Percentiles rank a stretch among this genome's conserved stretches.
Evolutionary conservation across 2,113 vertebrate species (phyloP).

Genomic region (Heptranchias perlo): DNA sequence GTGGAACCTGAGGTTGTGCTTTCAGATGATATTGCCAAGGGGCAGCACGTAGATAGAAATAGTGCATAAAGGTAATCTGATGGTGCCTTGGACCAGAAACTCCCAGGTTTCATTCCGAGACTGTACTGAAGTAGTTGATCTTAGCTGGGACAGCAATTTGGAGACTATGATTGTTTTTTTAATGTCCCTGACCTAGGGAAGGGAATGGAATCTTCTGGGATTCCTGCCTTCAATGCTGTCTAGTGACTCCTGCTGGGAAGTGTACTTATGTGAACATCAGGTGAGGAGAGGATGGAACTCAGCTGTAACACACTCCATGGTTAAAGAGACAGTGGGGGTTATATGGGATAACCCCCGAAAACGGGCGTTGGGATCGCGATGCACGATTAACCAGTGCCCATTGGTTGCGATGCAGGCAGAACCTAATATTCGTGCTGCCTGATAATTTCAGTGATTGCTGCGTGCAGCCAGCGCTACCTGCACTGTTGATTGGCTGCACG

Average conservation of each 20-base stretch:
- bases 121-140: not conserved
- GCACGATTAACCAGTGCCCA: no score
- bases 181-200: not conserved
- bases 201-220: not conserved
- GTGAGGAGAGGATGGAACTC: not conserved
- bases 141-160: not conserved
- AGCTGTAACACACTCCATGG: not conserved
- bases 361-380: no score
- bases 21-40: not conserved
- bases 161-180: not conserved
- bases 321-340: not conserved
- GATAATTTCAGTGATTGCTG: no score
- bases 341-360: no score
- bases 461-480: no score
- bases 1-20: not conserved
- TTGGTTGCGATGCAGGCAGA: no score
- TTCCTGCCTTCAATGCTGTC: not conserved
- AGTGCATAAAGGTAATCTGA: not conserved
- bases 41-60: not conserved
- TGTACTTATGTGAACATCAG: not conserved
- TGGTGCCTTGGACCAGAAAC: not conserved
- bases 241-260: not conserved
- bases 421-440: no score
- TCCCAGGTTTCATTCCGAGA: not conserved
- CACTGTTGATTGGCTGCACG: no score